Evolutionary conservation across 2,888 invertebrate genomes (phyloP), one percentile per base, ranked within the genome.

Genomic region (Thysanoteuthis rhombus): DNA sequence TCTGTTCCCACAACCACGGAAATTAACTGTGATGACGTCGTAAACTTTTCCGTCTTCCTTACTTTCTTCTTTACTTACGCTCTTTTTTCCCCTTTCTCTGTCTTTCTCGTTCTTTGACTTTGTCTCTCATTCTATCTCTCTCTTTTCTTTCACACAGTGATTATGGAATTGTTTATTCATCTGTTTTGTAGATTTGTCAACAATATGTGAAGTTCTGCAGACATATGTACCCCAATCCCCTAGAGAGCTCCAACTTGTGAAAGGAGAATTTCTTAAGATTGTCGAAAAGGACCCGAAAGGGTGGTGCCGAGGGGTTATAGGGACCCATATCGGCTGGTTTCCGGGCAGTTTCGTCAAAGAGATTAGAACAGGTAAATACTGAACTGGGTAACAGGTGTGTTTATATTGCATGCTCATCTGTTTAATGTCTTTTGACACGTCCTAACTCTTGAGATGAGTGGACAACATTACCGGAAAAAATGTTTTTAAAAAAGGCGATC

Each of bases 301-400:
- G 92, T 92, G 92, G 92, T 92, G 92, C 92, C 92, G 92, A 92
- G 92, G 92, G 92, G 92, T 92, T 40, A 92, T 92, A 45, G 92
- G 92, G 32, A n/a, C 92, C 19, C n/a, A 92, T 92, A 92, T 92
- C 45, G 92, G 92, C 39, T 92, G 92, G 92, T 92, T 92, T 42
- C 92, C 92, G 19, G 92, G 92, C 92, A 92, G 92, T 92, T 92
- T 40, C 92, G 92, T 92, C 92, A 92, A 92, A 92, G 92, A 92
- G 32, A 92, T 92, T 92, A 92, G 92, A 92, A 92, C 92, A 92
- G 92, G 92, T 92, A 92, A 92, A 92, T 92, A 75, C n/a, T n/a
- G 3, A 75, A 36, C n/a, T 2, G 12, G 36, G 36, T 75, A 75
- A 75, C 4, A 75, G 75, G 16, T 75, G 52, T 4, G 25, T 52